These are phyloP conservation scores for Selenia dentaria DNA, from an alignment of 2,888 invertebrate genomes.

Conservation along the genomic window DNA sequence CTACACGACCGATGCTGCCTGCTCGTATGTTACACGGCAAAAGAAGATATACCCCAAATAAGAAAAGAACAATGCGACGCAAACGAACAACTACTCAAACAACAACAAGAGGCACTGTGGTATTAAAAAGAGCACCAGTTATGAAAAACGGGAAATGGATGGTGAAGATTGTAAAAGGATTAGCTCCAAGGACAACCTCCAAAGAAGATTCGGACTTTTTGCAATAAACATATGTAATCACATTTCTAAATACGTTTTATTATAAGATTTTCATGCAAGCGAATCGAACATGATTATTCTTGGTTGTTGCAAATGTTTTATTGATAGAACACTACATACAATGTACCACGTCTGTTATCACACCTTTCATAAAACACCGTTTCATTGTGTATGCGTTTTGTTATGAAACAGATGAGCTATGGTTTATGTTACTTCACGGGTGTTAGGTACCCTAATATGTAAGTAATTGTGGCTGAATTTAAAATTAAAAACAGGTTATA, in stretches of 20 bases:
- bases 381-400: background rate
- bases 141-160: conserved; percentile 6
- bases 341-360: background rate
- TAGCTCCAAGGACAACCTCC: background rate
- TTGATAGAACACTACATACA: background rate
- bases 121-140: conserved; percentile 1
- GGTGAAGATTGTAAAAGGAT: conserved; percentile 8
- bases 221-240: conserved; percentile 3
- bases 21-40: conserved; percentile 5
- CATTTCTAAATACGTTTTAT: background rate
- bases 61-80: background rate
- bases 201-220: conserved; percentile 7
- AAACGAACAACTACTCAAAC: background rate
- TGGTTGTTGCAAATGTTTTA: background rate
- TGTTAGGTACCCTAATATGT: conserved; percentile 2
- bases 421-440: background rate
- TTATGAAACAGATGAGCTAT: conserved; percentile 1
- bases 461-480: background rate
- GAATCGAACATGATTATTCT: conserved; percentile 1
- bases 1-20: conserved; percentile 3
- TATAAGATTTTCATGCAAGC: background rate
- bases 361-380: background rate
- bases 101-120: conserved; percentile 1
- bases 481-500: too few relatives aligned
- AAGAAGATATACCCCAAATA: conserved; percentile 6